Base-by-base conservation (phyloP, 2,113 vertebrate species). In the Semicossyphus pulcher region DNA sequence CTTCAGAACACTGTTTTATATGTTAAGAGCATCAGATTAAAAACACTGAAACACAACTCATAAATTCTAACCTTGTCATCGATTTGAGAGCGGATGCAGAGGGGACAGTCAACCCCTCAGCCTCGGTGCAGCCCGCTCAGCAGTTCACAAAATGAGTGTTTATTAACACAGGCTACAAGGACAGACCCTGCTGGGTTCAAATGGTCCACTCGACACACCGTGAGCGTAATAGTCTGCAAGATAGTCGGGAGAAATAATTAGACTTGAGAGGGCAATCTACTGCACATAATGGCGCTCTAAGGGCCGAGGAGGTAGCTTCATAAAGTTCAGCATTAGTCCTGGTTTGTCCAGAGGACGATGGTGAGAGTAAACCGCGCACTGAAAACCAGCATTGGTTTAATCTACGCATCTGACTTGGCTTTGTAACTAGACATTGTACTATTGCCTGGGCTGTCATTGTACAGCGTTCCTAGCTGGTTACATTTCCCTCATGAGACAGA, bases 251-350 rank as follows among this genome's bases (percentile, higher is more conserved):
- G 66, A 72, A 86, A 78, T 86, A 88, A 89, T 91, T 81, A 61
- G 77, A 67, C 79, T 65, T 85, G 76, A 83, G 81, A 83, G 80
- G 68, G 29, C 78, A 85, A 80, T 88, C 68, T 73, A 10, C 52
- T 63, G 58, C 16, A 71, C 64, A 76, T 88, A 66, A 88, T 81
- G 54, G 64, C 4, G 15, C 59, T 85, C 49, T 72, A 68, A 78
- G 58, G 81, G 49, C 31, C 23, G 32, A 11, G 62, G 28, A 72
- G 70, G 64, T 72, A 61, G 34, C 54, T 82, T 80, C 74, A 70
- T 66, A 49, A 78, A 73, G 79, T 31, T 74, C 67, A 72, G 73
- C 31, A 47, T 25, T 41, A 49, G 66, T 37, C 29, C 3, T n/a
- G 37, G 29, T 66, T 72, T 45, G 49, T 39, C n/a, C 21, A 45